phyloP scores from a whole-genome alignment of 2,113 vertebrate species.

The Porphyrio hochstetteri region DNA sequence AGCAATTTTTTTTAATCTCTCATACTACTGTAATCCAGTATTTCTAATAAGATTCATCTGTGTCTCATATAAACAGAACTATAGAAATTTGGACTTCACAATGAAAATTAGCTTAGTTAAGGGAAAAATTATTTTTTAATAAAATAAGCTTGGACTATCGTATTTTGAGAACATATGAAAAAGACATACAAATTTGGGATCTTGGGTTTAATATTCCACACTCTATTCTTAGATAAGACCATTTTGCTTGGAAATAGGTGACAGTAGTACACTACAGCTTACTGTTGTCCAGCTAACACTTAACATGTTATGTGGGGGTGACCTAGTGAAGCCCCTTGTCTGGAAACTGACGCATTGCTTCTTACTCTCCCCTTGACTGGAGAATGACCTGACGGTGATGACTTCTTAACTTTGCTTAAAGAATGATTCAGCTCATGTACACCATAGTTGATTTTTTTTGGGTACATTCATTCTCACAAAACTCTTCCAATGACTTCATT shows the following conservation, averaged over 20 bases:
- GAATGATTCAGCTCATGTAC: background rate
- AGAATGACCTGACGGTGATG: background rate
- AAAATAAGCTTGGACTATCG: background rate
- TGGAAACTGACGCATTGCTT: background rate
- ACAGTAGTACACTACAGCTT: background rate
- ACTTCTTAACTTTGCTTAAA: background rate
- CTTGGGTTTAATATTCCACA: background rate
- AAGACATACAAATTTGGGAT: background rate
- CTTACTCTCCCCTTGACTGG: background rate
- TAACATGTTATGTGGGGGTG: rapidly evolving
- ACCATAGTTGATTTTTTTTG: background rate
- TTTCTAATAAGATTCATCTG: constrained; percentile 6
- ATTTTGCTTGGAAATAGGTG: background rate
- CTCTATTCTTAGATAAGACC: background rate
- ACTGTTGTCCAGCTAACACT: background rate
- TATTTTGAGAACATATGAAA: background rate
- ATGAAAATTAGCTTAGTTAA: background rate
- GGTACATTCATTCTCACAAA: background rate
- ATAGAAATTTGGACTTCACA: background rate
- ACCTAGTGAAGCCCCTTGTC: background rate
- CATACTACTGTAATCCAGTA: background rate
- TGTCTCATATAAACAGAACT: background rate
- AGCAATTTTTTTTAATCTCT: background rate
- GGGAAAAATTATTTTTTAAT: background rate
- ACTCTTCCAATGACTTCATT: background rate